phyloP scores from a whole-genome alignment of 2,797 vertebrate species.

The Agapornis canus region DNA sequence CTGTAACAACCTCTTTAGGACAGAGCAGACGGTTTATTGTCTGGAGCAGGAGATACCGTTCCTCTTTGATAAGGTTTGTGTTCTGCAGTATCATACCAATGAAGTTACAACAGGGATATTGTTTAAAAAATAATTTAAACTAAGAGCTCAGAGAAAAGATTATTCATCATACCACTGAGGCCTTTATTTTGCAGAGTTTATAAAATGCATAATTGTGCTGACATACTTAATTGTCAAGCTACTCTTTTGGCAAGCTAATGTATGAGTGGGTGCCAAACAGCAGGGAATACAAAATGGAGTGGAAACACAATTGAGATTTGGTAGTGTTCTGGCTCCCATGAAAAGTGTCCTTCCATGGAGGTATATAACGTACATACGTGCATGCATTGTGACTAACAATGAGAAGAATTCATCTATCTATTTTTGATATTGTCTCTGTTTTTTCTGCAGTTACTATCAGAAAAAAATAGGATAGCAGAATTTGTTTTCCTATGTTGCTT shows the following conservation, averaged over 20 bases:
- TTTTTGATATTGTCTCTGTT: neutral
- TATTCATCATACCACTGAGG: neutral
- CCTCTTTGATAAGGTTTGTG: neutral
- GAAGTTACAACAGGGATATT: neutral
- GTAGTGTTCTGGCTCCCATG: neutral
- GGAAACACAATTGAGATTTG: neutral
- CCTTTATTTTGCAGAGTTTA: neutral
- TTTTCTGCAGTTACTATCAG: neutral
- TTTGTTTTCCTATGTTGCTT: neutral
- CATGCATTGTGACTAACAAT: neutral
- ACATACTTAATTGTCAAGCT: conserved; percentile 10
- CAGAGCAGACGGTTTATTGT: neutral
- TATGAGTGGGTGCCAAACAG: neutral
- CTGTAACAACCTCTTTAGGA: neutral
- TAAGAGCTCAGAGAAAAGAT: neutral
- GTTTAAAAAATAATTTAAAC: neutral
- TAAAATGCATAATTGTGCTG: conserved; percentile 16
- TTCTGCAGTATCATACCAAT: neutral
- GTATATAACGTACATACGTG: neutral
- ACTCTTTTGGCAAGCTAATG: neutral
- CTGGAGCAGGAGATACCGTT: neutral
- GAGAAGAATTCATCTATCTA: neutral
- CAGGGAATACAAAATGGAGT: conserved; percentile 16
- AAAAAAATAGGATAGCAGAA: neutral
- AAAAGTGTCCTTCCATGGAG: neutral